A percentile compares a stretch with the other conserved stretches of the same genome.
phyloP scores from a whole-genome alignment of 23 tunicate genomes.

The Styela clava region DNA sequence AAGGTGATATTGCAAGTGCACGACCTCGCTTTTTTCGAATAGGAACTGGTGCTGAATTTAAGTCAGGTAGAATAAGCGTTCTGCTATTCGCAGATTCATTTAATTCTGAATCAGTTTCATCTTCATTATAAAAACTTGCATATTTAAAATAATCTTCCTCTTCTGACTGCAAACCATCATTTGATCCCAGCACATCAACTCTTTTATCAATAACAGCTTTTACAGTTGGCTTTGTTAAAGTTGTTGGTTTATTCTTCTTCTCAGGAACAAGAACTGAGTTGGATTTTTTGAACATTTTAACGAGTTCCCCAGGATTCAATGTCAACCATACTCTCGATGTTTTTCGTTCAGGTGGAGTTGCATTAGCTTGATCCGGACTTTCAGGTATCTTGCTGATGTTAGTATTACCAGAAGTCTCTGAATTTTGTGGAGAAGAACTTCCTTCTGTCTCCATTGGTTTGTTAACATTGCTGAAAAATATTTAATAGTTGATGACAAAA shows the following conservation, averaged over 20 bases:
- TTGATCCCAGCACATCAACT: slow-evolving; percentile 57
- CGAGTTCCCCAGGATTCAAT: slow-evolving; percentile 9
- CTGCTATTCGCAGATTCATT: slow-evolving; percentile 61
- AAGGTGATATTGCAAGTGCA: background rate
- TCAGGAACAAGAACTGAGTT: background rate
- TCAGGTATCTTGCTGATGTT: background rate
- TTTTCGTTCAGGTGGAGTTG: background rate
- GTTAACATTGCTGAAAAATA: background rate
- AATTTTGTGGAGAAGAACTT: background rate
- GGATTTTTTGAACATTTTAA: slow-evolving; percentile 1
- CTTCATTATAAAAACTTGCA: slow-evolving; percentile 47
- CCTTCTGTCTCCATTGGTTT: background rate
- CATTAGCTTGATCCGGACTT: background rate
- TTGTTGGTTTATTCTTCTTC: background rate
- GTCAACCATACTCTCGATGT: background rate
- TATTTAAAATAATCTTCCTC: slow-evolving; percentile 20
- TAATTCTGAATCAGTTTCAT: slow-evolving; percentile 67
- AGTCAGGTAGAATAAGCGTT: slow-evolving; percentile 49
- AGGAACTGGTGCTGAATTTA: background rate
- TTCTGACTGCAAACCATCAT: slow-evolving; percentile 30
- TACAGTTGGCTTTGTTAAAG: background rate
- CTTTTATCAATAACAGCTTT: slow-evolving; percentile 61
- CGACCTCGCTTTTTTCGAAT: slow-evolving; percentile 5
- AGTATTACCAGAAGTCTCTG: background rate
- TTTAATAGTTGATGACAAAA: too few species aligned